Base-by-base conservation (phyloP, 2,888 invertebrate genomes). In the Prosapia bicincta region DNA sequence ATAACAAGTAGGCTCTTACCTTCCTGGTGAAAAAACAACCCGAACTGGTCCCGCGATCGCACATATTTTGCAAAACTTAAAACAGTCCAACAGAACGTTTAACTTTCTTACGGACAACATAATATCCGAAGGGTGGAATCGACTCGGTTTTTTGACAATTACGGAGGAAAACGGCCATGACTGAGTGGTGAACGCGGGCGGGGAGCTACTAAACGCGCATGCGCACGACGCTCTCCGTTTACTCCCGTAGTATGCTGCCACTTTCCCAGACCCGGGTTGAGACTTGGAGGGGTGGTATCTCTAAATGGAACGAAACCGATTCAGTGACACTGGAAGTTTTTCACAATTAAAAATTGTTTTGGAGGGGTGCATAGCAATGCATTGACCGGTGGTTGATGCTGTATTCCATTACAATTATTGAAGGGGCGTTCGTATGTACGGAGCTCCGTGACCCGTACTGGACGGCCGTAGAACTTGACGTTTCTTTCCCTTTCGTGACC, bases 11-110 rank as follows among this genome's bases (percentile, higher is more conserved):
- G 3, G 1, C 25, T 43, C 78, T 87, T 86, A 88, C 88, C 88
- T 88, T 88, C 85, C 87, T 86, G 80, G 88, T 87, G 84, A 89
- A 90, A 87, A 91, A 91, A 86, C 91, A 92, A 85, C 91, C 91
- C 83, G 89, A 89, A 85, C 89, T 81, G 73, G 80, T 89, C 86
- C 89, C 89, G 87, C 89, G 89, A 87, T 91, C 91, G 85, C 91
- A 91, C 91, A 91, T 91, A 32, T n/a, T 54, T 54, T 54, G 20
- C 20, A 54, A 1, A 20, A 3, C 20, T 54, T 20, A 54, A 54
- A 54, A 54, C 54, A 54, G 7, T 5, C 10, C 20, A 5, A 20
- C 5, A 6, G 54, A 20, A 5, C 20, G 20, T 54, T 54, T 54
- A 54, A 54, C 20, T 54, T 54, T 54, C 20, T n/a, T 20, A 54